phyloP scores from a whole-genome alignment of 2,113 vertebrate species.

The Lutjanus erythropterus region DNA sequence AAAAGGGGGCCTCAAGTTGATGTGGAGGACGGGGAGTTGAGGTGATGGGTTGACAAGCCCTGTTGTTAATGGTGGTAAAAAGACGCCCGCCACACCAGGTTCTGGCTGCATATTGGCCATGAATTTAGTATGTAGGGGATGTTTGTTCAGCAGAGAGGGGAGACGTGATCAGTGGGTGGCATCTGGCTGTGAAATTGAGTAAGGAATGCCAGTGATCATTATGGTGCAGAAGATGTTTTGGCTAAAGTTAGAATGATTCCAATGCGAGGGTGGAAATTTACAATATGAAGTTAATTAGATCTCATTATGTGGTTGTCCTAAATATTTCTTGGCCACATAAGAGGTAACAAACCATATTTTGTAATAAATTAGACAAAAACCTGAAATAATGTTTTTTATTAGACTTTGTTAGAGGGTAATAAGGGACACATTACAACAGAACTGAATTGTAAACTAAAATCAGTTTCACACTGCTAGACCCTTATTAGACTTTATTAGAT shows the following conservation, averaged over 20 bases:
- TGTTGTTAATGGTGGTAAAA: constrained; percentile 42
- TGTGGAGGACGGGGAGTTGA: constrained; percentile 22
- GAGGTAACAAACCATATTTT: too few relatives aligned
- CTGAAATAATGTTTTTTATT: too few relatives aligned
- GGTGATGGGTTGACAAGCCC: constrained; percentile 36
- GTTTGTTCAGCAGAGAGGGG: constrained; percentile 39
- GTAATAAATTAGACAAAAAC: too few relatives aligned
- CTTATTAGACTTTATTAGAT: too few relatives aligned
- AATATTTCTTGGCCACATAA: too few relatives aligned
- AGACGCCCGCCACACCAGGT: not conserved
- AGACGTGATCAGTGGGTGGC: constrained; percentile 38
- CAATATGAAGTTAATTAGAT: not conserved
- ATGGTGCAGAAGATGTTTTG: constrained; percentile 9
- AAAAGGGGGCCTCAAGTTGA: constrained; percentile 27
- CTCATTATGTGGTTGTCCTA: not conserved
- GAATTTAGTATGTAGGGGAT: constrained; percentile 41
- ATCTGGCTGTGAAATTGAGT: constrained; percentile 66
- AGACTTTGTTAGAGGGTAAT: too few relatives aligned
- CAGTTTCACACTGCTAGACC: too few relatives aligned
- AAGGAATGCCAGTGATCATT: constrained; percentile 16
- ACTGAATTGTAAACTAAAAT: too few relatives aligned
- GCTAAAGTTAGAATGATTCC: constrained; percentile 1
- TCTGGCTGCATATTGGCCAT: constrained; percentile 28
- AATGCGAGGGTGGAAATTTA: not conserved
- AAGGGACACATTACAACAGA: too few relatives aligned